Evolutionary conservation across 2,797 vertebrate genomes (phyloP), one percentile per base, ranked within the genome.

Genomic region (Anableps anableps): DNA sequence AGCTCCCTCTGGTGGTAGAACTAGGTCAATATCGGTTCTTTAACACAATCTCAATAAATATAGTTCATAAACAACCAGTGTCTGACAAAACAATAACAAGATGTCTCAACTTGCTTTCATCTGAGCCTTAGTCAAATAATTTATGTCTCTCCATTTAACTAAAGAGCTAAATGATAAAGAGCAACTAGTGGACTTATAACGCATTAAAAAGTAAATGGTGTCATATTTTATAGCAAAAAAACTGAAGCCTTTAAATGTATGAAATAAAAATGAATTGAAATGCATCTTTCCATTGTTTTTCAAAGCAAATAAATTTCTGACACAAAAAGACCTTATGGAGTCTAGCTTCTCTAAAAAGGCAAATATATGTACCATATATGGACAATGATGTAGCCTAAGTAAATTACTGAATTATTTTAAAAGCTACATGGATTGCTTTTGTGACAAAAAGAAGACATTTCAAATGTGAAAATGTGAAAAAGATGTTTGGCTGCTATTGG

Each of bases 1-100:
- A 47, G 45, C 0, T 13, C 72, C 72, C 82, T 47, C 77, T 88
- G 7, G 68, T 86, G 71, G 81, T 51, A 8, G 0, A 50, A 64
- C 13, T 41, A 17, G 2, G 16, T 58, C 5, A 64, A 48, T 2
- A 3, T 5, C 21, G 19, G 8, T 23, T 62, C 4, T 60, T 58
- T 17, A n/a, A 26, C 21, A 41, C 23, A 1, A 16, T 58, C 48
- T 55, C 47, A 43, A 55, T n/a, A 71, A 51, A 14, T 19, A 60
- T 26, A 41, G 26, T 72, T 53, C 16, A 72, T 38, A 77, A 81
- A 74, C 60, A 68, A 68, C 2, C 43, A 75, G 7, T 2, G 4
- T 53, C 5, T 1, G 80, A 64, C 50, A 79, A 41, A 50, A 43
- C 38, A 76, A 53, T 2, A 62, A 21, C 16, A 36, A 36, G 17